These are phyloP conservation scores for Caenorhabditis wallacei DNA, from an alignment of 2,888 invertebrate species.

Conservation along the genomic window DNA sequence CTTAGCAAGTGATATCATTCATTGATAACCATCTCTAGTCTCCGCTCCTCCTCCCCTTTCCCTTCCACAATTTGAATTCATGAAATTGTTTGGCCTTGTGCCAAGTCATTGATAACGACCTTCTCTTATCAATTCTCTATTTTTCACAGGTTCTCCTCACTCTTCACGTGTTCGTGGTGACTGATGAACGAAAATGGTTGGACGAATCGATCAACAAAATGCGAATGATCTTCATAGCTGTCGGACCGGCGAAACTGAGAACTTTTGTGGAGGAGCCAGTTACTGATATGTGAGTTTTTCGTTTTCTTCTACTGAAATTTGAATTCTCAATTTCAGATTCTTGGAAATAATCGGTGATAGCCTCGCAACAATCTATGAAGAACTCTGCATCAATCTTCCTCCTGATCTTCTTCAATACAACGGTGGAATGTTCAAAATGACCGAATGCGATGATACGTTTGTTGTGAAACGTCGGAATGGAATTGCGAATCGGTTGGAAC, in stretches of 20 bases:
- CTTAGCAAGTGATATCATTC: neutral
- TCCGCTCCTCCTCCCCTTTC: neutral
- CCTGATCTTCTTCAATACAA: slow-evolving; percentile 69
- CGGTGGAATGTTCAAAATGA: slow-evolving; percentile 48
- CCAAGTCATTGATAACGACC: slow-evolving; percentile 34
- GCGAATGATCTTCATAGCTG: slow-evolving; percentile 62
- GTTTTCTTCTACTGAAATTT: neutral
- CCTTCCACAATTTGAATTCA: neutral
- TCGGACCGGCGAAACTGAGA: slow-evolving; percentile 44
- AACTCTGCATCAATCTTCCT: slow-evolving; percentile 69
- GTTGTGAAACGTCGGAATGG: slow-evolving; percentile 49
- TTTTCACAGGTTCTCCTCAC: slow-evolving; percentile 63
- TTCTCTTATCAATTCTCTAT: slow-evolving; percentile 12
- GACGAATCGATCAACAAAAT: slow-evolving; percentile 65
- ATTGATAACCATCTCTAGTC: slow-evolving; percentile 12
- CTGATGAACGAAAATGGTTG: slow-evolving; percentile 34
- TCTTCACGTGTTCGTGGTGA: slow-evolving; percentile 50
- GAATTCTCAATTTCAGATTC: slow-evolving; percentile 50
- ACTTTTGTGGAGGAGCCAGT: slow-evolving; percentile 65
- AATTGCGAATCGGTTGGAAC: slow-evolving; percentile 53
- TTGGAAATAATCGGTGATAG: slow-evolving; percentile 59
- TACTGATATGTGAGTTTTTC: slow-evolving; percentile 66
- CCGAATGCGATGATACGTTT: slow-evolving; percentile 42
- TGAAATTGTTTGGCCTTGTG: slow-evolving; percentile 20
- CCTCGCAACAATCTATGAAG: slow-evolving; percentile 70